Conservation (phyloP, 2,888 invertebrate genomes). For the Nudaria mundana region DNA sequence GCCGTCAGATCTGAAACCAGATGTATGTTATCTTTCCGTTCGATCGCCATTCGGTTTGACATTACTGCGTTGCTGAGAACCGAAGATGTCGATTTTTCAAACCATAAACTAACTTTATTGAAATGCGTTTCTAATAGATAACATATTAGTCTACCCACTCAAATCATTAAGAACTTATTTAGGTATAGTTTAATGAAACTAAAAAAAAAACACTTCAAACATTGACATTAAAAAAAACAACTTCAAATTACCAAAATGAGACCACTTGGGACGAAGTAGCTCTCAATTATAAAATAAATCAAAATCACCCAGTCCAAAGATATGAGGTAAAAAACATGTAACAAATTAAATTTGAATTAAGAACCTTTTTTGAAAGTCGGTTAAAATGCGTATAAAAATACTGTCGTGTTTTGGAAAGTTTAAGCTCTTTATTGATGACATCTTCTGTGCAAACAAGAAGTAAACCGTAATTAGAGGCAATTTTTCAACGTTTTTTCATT, state of each 20-base stretch:
- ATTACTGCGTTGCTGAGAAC: slow-evolving; percentile 47
- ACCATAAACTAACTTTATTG: slow-evolving; percentile 47
- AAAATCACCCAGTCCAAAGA: too few species aligned
- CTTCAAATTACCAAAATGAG: too few species aligned
- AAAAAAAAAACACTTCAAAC: too few species aligned
- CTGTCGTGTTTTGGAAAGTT: slow-evolving; percentile 46
- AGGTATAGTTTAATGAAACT: neutral
- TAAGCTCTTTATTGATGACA: slow-evolving; percentile 42
- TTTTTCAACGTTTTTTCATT: slow-evolving; percentile 60
- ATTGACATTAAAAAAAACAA: too few species aligned
- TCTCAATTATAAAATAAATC: too few species aligned
- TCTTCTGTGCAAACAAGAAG: slow-evolving; percentile 33
- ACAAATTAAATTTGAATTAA: too few species aligned
- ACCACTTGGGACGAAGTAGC: too few species aligned
- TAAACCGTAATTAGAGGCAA: slow-evolving; percentile 51
- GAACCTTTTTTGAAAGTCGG: too few species aligned
- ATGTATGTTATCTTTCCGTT: slow-evolving; percentile 59
- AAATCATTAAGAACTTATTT: slow-evolving; percentile 45
- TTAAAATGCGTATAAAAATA: slow-evolving; percentile 15
- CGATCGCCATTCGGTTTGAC: slow-evolving; percentile 62
- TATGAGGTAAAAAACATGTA: too few species aligned
- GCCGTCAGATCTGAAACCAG: slow-evolving; percentile 59
- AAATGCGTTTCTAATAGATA: slow-evolving; percentile 46
- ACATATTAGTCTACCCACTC: slow-evolving; percentile 41
- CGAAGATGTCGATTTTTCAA: slow-evolving; percentile 58